phyloP scores from a whole-genome alignment of 2,888 invertebrate genomes.

The Emmelina monodactyla region DNA sequence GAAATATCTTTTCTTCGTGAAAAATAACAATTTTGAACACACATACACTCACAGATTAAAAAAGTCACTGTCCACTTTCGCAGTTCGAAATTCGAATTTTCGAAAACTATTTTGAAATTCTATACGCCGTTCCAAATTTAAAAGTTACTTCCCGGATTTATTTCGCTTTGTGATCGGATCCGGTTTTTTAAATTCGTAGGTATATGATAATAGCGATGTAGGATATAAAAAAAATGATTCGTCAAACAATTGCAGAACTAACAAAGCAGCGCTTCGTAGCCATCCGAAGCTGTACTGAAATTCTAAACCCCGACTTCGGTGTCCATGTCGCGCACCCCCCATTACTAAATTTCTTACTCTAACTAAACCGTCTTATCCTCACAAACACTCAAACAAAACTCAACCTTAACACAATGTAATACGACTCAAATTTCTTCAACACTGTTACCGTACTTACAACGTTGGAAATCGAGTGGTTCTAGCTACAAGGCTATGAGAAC shows the following conservation, averaged over 20 bases:
- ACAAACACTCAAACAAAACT: conserved; percentile 19
- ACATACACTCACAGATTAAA: conserved; percentile 10
- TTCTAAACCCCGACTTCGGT: conserved; percentile 64
- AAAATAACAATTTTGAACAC: conserved; percentile 18
- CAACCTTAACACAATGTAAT: conserved; percentile 9
- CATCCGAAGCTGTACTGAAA: conserved; percentile 66
- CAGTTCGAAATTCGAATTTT: conserved; percentile 19
- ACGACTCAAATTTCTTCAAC: background rate
- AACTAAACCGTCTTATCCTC: conserved; percentile 18
- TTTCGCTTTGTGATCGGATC: conserved; percentile 14
- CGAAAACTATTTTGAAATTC: conserved; percentile 23
- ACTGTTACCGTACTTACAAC: conserved; percentile 15
- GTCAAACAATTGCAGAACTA: conserved; percentile 57
- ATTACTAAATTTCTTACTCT: conserved; percentile 55
- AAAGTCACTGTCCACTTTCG: conserved; percentile 13
- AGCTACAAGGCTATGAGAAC: conserved; percentile 65
- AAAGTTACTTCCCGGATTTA: conserved; percentile 6
- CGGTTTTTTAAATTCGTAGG: conserved; percentile 20
- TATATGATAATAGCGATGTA: conserved; percentile 27
- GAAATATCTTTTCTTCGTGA: conserved; percentile 17
- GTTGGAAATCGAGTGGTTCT: conserved; percentile 22
- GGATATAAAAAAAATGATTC: conserved; percentile 47
- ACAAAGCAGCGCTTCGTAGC: conserved; percentile 62
- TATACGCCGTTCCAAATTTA: conserved; percentile 21
- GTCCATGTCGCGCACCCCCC: conserved; percentile 65